These are phyloP conservation scores for Pseudomyrmex flavicornis DNA, from an alignment of 1,140 invertebrate species.

Conservation along the genomic window DNA sequence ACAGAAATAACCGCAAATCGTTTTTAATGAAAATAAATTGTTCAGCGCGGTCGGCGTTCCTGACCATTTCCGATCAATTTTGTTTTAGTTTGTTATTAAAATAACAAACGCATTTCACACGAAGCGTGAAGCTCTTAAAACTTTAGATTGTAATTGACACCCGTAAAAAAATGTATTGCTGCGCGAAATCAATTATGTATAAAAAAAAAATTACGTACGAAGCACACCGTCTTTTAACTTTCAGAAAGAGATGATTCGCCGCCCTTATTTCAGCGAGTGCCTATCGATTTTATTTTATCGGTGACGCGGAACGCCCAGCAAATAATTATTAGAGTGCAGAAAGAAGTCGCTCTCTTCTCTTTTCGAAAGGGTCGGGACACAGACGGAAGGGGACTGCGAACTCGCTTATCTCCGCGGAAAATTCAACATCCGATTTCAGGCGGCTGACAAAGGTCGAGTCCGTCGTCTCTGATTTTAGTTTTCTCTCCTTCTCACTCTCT, in stretches of 20 bases:
- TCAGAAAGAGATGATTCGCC: background rate
- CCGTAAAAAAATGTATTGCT: background rate
- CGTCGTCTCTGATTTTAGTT: conserved; percentile 17
- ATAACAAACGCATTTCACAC: background rate
- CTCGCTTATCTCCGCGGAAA: conserved; percentile 49
- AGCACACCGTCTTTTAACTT: background rate
- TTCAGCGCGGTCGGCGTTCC: background rate
- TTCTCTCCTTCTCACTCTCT: conserved; percentile 38
- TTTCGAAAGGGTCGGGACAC: background rate
- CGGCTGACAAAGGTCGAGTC: conserved; percentile 42
- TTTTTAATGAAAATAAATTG: conserved; percentile 32
- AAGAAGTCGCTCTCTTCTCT: background rate
- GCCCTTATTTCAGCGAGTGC: background rate
- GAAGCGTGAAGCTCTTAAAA: background rate
- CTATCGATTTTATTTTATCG: conserved; percentile 31
- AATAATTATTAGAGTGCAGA: conserved; percentile 49
- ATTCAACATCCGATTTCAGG: conserved; percentile 43
- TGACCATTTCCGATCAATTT: too few relatives aligned
- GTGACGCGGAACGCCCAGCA: conserved; percentile 15
- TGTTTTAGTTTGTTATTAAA: background rate
- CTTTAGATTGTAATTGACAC: conserved; percentile 1
- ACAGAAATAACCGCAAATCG: conserved; percentile 5
- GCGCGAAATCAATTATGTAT: too few relatives aligned
- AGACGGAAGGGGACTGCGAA: conserved; percentile 5
- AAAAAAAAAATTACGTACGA: background rate